Conservation (phyloP, 1,140 invertebrate species). For the Drosophila albomicans region DNA sequence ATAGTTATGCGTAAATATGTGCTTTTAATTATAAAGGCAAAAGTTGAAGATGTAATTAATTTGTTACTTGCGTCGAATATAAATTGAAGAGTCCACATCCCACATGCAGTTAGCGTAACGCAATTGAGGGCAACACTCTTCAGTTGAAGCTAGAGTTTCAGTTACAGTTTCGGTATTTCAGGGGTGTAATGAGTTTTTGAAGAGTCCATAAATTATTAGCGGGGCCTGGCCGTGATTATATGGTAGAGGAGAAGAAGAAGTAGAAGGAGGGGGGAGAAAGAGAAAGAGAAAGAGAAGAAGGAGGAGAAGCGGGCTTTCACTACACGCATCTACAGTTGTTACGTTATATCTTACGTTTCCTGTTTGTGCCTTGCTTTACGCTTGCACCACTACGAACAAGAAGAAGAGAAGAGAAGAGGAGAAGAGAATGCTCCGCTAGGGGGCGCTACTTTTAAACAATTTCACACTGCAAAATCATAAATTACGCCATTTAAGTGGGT, state of each 20-base stretch:
- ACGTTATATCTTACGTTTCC: slow-evolving; percentile 33
- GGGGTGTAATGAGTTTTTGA: slow-evolving; percentile 22
- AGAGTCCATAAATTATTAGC: slow-evolving; percentile 29
- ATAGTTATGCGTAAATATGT: too few species aligned
- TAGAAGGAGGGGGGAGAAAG: too few species aligned
- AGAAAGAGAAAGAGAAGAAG: too few species aligned
- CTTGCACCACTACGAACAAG: neutral
- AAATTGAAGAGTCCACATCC: too few species aligned
- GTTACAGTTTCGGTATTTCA: too few species aligned
- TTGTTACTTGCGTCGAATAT: too few species aligned
- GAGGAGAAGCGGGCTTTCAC: neutral
- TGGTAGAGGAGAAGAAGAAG: too few species aligned
- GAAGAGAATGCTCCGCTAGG: slow-evolving; percentile 30
- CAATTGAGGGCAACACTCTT: too few species aligned
- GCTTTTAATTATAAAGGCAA: too few species aligned
- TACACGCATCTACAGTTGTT: neutral
- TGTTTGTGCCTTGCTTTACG: slow-evolving; percentile 4
- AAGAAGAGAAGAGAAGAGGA: neutral
- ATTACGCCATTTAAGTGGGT: slow-evolving; percentile 83
- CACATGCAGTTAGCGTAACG: too few species aligned
- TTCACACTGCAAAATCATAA: slow-evolving; percentile 82
- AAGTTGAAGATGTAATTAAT: too few species aligned
- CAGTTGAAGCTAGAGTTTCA: neutral
- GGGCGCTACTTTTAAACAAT: slow-evolving; percentile 69
- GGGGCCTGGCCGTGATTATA: slow-evolving; percentile 1